These are phyloP conservation scores for Ptyas mucosa DNA, from an alignment of 2,113 vertebrate genomes.

Conservation along the genomic window DNA sequence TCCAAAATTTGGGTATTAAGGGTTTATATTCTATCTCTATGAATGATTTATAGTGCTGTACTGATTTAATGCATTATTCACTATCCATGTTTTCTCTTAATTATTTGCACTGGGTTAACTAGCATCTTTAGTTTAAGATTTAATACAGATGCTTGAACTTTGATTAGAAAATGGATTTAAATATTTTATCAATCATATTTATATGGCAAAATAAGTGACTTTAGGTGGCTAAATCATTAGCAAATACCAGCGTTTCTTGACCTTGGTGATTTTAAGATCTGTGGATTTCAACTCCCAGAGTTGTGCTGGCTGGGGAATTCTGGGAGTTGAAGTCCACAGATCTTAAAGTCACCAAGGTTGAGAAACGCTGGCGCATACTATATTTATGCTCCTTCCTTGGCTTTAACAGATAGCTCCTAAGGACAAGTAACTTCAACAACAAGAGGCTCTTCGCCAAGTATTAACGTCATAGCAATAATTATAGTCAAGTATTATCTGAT, in stretches of 20 bases:
- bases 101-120: not conserved
- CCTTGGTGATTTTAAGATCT: not conserved
- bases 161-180: not conserved
- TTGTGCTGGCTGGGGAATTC: not conserved
- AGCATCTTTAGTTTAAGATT: not conserved
- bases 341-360: not conserved
- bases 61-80: not conserved
- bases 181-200: not conserved
- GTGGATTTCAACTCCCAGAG: not conserved
- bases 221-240: not conserved
- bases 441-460: slow-evolving; percentile 14
- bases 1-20: not conserved
- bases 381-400: slow-evolving; percentile 23
- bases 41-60: not conserved
- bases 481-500: not conserved
- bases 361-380: not conserved
- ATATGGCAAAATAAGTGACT: not conserved
- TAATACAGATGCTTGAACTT: not conserved
- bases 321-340: not conserved
- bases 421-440: not conserved
- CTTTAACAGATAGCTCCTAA: slow-evolving; percentile 36
- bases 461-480: slow-evolving; percentile 18
- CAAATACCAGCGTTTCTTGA: not conserved
- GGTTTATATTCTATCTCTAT: not conserved
- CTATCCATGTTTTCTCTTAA: not conserved